A percentile compares a stretch with the other conserved stretches of the same genome.
phyloP scores from a whole-genome alignment of 2,888 invertebrate genomes.

The Syrphus vitripennis region DNA sequence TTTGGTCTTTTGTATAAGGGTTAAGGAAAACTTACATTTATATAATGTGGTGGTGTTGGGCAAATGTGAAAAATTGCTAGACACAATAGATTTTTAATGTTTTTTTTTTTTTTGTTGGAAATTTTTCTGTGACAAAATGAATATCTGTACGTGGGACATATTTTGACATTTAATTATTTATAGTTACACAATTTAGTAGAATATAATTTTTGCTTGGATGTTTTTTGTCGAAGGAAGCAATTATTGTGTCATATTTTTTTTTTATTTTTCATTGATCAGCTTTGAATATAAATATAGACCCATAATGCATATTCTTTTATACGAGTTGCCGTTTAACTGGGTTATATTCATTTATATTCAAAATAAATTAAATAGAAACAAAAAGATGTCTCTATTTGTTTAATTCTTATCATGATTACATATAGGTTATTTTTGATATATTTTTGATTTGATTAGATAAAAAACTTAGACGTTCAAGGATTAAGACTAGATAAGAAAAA shows the following conservation, averaged over 20 bases:
- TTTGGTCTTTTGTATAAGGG: not conserved
- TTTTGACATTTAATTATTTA: slow-evolving; percentile 52
- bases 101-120: not conserved
- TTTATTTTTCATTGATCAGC: not conserved
- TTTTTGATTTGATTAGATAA: no score
- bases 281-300: no score
- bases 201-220: not conserved
- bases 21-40: not conserved
- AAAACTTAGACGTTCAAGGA: no score
- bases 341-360: no score
- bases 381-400: no score
- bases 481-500: no score
- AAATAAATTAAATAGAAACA: no score
- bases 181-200: not conserved
- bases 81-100: slow-evolving; percentile 34
- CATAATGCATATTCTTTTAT: no score
- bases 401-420: no score
- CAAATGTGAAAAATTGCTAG: slow-evolving; percentile 37
- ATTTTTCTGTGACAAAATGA: not conserved
- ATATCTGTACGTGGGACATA: slow-evolving; percentile 4
- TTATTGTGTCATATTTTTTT: no score
- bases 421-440: no score
- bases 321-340: not conserved
- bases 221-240: not conserved
- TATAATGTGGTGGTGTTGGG: not conserved